phyloP scores from a whole-genome alignment of 1,140 invertebrate genomes.

The Hormaphis cornu region DNA sequence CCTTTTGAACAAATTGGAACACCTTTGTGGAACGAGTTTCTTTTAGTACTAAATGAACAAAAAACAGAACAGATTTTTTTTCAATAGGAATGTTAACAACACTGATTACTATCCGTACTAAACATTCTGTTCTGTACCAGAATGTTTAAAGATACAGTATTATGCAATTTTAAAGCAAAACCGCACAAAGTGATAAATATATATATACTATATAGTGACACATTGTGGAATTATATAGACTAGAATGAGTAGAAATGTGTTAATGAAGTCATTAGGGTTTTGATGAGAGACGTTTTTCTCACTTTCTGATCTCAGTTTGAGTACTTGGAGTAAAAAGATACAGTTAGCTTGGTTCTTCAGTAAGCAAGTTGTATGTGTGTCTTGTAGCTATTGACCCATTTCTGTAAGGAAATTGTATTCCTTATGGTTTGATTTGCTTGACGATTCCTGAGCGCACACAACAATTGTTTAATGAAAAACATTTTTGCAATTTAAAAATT shows the following conservation, averaged over 20 bases:
- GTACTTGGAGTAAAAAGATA: conserved; percentile 80
- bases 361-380: conserved; percentile 71
- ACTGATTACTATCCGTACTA: too few relatives aligned
- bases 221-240: conserved; percentile 13
- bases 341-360: conserved; percentile 88
- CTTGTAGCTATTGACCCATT: conserved; percentile 56
- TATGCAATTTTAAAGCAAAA: conserved; percentile 24
- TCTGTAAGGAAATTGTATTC: conserved; percentile 56
- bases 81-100: too few relatives aligned
- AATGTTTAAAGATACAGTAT: not conserved
- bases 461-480: conserved; percentile 22
- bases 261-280: conserved; percentile 39
- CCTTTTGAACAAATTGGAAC: too few relatives aligned
- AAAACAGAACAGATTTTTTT: too few relatives aligned
- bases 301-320: conserved; percentile 64
- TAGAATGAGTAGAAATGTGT: conserved; percentile 20
- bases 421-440: conserved; percentile 56
- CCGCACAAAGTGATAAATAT: conserved; percentile 18
- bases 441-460: conserved; percentile 53
- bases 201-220: conserved; percentile 7
- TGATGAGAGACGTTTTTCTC: conserved; percentile 36
- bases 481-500: not conserved
- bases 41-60: too few relatives aligned
- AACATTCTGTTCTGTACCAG: not conserved
- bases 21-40: too few relatives aligned